These are phyloP conservation scores for Festucalex cinctus DNA, from an alignment of 2,113 vertebrate species.

Conservation along the genomic window DNA sequence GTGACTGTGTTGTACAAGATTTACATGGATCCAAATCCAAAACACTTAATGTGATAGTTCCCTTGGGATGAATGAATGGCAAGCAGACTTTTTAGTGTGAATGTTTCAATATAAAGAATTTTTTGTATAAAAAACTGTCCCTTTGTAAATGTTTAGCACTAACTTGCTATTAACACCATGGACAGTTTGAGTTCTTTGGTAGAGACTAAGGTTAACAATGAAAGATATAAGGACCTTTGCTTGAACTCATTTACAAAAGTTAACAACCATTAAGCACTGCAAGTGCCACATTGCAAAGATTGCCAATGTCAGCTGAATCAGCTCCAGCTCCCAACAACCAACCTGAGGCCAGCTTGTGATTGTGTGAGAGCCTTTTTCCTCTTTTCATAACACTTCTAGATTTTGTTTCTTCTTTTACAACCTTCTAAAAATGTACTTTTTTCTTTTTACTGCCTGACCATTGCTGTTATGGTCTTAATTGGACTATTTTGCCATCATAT, in stretches of 20 bases:
- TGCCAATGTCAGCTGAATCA: conserved; percentile 2
- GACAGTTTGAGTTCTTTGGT: background rate
- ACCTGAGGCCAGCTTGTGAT: background rate
- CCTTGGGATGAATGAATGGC: background rate
- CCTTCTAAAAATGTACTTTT: background rate
- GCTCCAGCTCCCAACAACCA: background rate
- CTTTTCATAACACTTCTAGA: background rate
- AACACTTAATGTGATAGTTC: too few relatives aligned
- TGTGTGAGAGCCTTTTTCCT: background rate
- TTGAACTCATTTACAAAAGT: conserved; percentile 4
- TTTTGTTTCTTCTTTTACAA: background rate
- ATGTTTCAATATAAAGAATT: background rate
- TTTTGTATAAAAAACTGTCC: background rate
- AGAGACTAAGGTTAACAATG: background rate
- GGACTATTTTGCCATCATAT: background rate
- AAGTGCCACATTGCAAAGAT: background rate
- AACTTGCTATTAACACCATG: background rate
- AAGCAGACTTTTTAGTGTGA: background rate
- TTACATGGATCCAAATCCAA: too few relatives aligned
- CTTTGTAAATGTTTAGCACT: background rate
- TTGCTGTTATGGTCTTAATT: background rate
- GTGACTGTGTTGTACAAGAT: too few relatives aligned
- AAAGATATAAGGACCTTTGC: background rate
- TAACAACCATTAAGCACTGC: background rate
- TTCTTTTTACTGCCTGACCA: background rate